Evolutionary conservation across 2,888 invertebrate genomes (phyloP).

Genomic region (Petrophora chlorosata): DNA sequence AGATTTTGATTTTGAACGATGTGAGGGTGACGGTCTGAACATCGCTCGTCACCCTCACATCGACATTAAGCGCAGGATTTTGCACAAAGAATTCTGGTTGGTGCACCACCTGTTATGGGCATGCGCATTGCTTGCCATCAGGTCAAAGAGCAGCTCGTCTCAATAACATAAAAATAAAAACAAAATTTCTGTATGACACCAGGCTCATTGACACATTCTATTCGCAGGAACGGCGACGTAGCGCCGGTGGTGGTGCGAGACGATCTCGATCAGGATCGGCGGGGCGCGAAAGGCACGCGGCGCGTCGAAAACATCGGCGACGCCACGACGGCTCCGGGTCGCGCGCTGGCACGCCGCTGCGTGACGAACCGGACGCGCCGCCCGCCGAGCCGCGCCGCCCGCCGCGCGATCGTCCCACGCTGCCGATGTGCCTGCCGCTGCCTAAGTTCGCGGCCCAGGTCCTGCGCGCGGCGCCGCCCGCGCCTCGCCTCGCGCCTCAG

Average conservation of each 20-base stretch:
- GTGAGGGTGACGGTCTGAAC: too few species aligned
- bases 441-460: conserved; percentile 94
- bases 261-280: conserved; percentile 65
- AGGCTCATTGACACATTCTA: not conserved
- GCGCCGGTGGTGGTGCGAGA: conserved; percentile 54
- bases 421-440: conserved; percentile 92
- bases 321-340: conserved; percentile 75
- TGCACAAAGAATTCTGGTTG: too few species aligned
- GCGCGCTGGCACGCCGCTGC: conserved; percentile 82
- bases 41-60: too few species aligned
- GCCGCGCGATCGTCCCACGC: conserved; percentile 84
- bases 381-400: conserved; percentile 90
- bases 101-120: too few species aligned
- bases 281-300: conserved; percentile 57
- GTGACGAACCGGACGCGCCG: conserved; percentile 88
- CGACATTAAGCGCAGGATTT: too few species aligned
- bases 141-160: not conserved
- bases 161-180: not conserved
- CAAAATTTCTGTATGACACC: not conserved
- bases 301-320: conserved; percentile 78
- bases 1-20: too few species aligned
- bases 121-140: not conserved
- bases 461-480: conserved; percentile 77
- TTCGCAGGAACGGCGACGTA: conserved; percentile 66
- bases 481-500: conserved; percentile 68